A percentile compares a stretch with the other conserved stretches of the same genome.
These are phyloP conservation scores for Gallinago nigripennis DNA, from an alignment of 2,797 vertebrate genomes.

Conservation along the genomic window DNA sequence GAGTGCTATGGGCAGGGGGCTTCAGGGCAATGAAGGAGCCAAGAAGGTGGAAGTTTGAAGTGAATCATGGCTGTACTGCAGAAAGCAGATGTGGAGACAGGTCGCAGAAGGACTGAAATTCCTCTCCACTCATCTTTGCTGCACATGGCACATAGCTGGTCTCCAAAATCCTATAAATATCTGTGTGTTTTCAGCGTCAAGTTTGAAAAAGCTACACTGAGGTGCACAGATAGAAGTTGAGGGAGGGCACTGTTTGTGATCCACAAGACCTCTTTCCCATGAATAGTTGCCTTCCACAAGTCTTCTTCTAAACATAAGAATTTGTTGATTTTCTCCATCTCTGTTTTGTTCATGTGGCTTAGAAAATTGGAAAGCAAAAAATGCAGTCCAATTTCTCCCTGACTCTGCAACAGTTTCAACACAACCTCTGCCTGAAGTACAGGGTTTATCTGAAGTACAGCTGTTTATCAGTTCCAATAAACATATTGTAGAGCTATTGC, in stretches of 20 bases:
- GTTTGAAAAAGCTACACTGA: not conserved
- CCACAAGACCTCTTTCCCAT: not conserved
- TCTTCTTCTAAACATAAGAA: fast-evolving
- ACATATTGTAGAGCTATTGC: not conserved
- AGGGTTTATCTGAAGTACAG: not conserved
- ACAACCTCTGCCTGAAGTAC: not conserved
- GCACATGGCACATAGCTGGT: fast-evolving
- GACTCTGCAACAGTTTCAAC: not conserved
- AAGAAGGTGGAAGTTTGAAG: not conserved
- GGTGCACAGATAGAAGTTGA: not conserved
- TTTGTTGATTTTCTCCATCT: not conserved
- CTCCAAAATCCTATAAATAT: not conserved
- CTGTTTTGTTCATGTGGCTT: not conserved
- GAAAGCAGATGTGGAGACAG: not conserved
- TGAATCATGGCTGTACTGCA: not conserved
- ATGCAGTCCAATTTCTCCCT: not conserved
- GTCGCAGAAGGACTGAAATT: not conserved
- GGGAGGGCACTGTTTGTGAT: fast-evolving
- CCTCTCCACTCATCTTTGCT: not conserved
- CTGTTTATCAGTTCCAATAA: not conserved
- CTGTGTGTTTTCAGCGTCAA: not conserved
- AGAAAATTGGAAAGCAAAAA: not conserved
- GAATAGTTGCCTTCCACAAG: not conserved
- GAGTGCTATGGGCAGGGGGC: not conserved
- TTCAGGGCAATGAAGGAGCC: not conserved